Base-by-base conservation (phyloP, 2,113 vertebrate genomes). In the Chelonoidis abingdonii region DNA sequence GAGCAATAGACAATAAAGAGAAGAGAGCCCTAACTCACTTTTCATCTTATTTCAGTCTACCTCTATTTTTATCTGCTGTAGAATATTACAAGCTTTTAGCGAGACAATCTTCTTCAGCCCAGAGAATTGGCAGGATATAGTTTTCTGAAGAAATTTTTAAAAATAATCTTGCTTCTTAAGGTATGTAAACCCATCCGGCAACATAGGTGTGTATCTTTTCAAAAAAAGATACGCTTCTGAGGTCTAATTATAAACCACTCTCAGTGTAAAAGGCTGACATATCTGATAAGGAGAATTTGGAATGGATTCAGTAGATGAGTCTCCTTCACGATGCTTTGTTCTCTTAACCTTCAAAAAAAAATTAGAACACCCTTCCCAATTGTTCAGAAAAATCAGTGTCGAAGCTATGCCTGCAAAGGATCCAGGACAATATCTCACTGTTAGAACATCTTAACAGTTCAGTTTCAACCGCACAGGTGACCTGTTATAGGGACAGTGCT, bases 241-340 rank as follows among this genome's bases (percentile, higher is more conserved):
- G 13, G 49, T 50, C 47, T n/a, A 44, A 25, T 47, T 81, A n/a
- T 1, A 85, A 80, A 89, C 62, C 49, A 25, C 25, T 31, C 8
- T 27, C 76, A 56, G 21, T 47, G 38, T 75, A 38, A 86, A 80
- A 87, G 59, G 14, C 4, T 75, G 41, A 6, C 8, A 7, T 59
- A 44, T 87, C 54, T 17, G 47, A 59, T 27, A 35, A 56, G 72
- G n/a, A 47, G 22, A 35, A 1, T 22, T 72, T 72, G 65, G 72
- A 84, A 1, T 0, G 0, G 82, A 38, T 35, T 84, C 41, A 4
- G 2, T 21, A 78, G 41, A 78, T 16, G 25, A 47, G 44, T 78
- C 44, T 47, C 44, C 75, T 78, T 78, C 24, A 16, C 47, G 75
- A 47, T 47, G 75, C 38, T 13, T 25, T 78, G 25, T 25, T 78